Conservation (phyloP, 2,888 invertebrate species). For the Aspidiotus destructor region DNA sequence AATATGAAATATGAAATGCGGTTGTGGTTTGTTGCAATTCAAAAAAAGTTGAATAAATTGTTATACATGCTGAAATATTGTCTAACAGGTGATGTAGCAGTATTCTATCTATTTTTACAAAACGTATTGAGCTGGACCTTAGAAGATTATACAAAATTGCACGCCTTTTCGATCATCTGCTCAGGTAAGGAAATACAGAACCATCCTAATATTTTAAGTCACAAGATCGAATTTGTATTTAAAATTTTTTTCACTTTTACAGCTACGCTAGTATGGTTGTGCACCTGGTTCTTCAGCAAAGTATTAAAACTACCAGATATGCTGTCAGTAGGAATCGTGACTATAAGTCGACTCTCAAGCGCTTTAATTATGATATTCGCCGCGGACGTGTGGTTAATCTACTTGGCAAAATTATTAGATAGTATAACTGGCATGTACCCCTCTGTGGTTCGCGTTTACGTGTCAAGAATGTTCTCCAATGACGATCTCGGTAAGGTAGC, state of each 20-base stretch:
- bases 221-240: too few relatives aligned
- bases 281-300: constrained; percentile 1
- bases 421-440: not conserved
- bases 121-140: not conserved
- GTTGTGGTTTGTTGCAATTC: too few relatives aligned
- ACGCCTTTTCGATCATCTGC: too few relatives aligned
- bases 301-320: not conserved
- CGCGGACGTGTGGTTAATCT: not conserved
- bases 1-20: too few relatives aligned
- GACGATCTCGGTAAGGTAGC: not conserved
- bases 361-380: not conserved
- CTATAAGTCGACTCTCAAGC: not conserved
- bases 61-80: too few relatives aligned
- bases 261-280: not conserved
- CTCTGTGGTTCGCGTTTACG: not conserved
- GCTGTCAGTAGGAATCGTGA: not conserved
- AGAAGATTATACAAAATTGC: too few relatives aligned
- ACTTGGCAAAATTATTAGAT: not conserved
- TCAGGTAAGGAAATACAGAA: too few relatives aligned
- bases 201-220: too few relatives aligned
- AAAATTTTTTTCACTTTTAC: not conserved
- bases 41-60: too few relatives aligned
- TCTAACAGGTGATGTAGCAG: not conserved
- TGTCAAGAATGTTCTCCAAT: not conserved
- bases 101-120: constrained; percentile 4